phyloP scores from a whole-genome alignment of 2,113 vertebrate species.

The Halichoeres trimaculatus region DNA sequence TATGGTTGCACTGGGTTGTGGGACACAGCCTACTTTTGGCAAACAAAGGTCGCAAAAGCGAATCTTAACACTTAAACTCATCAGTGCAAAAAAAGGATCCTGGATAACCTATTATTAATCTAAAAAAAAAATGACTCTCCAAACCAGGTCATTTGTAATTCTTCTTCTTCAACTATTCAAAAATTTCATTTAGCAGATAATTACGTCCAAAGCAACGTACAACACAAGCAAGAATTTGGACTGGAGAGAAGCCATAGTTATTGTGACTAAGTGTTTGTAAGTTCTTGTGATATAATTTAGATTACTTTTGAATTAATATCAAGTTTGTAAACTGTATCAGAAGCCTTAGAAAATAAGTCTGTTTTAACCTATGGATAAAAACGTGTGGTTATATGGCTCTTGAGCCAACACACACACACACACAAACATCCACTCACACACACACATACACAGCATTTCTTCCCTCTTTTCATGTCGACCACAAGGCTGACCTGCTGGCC shows the following conservation, averaged over 20 bases:
- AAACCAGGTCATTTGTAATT: not conserved
- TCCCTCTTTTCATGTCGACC: constrained; percentile 72
- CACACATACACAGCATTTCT: constrained; percentile 25
- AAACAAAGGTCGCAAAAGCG: no score
- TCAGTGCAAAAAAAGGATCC: no score
- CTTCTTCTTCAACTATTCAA: no score
- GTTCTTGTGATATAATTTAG: not conserved
- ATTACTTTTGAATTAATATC: not conserved
- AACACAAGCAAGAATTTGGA: no score
- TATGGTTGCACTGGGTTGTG: no score
- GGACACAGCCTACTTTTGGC: no score
- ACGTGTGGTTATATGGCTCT: constrained; percentile 17
- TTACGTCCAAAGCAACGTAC: no score
- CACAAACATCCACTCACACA: constrained; percentile 35
- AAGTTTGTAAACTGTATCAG: not conserved
- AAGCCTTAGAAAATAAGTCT: constrained; percentile 8
- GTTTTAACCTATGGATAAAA: constrained; percentile 11
- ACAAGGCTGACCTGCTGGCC: constrained; percentile 72
- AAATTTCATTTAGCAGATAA: no score
- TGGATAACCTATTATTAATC: not conserved
- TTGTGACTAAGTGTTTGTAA: no score
- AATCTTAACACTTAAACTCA: no score
- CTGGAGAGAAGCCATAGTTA: no score
- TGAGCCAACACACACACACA: constrained; percentile 18
- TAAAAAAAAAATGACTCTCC: not conserved